phyloP scores from a whole-genome alignment of 2,888 invertebrate genomes.

The Acanthacorydalis orientalis region DNA sequence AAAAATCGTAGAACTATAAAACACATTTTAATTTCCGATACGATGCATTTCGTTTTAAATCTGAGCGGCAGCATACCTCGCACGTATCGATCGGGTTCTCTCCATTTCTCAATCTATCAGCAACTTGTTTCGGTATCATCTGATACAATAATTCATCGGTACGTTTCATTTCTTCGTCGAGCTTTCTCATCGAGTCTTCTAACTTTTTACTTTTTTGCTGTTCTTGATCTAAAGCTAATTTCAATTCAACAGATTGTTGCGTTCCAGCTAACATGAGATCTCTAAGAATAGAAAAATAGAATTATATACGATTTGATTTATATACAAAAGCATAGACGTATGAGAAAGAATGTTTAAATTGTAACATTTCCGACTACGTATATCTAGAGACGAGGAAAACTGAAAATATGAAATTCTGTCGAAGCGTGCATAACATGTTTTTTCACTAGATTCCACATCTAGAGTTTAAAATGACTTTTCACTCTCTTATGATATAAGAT shows the following conservation, averaged over 20 bases:
- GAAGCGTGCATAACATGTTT: too few species aligned
- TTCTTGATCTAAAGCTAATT: conserved; percentile 88
- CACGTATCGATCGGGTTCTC: conserved; percentile 93
- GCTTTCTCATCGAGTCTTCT: conserved; percentile 88
- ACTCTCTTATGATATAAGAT: too few species aligned
- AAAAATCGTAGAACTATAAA: too few species aligned
- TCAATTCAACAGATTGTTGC: conserved; percentile 92
- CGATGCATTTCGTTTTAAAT: too few species aligned
- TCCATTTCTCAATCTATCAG: conserved; percentile 82
- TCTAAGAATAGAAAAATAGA: conserved; percentile 29
- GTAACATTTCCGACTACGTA: neutral
- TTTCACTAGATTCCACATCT: too few species aligned
- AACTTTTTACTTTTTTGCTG: conserved; percentile 91
- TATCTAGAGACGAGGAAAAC: neutral
- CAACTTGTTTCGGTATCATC: conserved; percentile 98
- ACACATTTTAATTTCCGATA: too few species aligned
- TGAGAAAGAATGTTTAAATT: too few species aligned
- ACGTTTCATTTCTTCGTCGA: conserved; percentile 89
- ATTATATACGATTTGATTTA: neutral
- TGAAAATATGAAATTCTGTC: too few species aligned
- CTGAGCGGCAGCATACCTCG: conserved; percentile 43
- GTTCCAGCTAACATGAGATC: conserved; percentile 92
- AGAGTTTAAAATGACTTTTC: too few species aligned
- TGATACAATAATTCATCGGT: conserved; percentile 93
- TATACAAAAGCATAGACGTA: too few species aligned